Base-by-base conservation (phyloP, 2,888 invertebrate genomes). In the Idaea straminata region DNA sequence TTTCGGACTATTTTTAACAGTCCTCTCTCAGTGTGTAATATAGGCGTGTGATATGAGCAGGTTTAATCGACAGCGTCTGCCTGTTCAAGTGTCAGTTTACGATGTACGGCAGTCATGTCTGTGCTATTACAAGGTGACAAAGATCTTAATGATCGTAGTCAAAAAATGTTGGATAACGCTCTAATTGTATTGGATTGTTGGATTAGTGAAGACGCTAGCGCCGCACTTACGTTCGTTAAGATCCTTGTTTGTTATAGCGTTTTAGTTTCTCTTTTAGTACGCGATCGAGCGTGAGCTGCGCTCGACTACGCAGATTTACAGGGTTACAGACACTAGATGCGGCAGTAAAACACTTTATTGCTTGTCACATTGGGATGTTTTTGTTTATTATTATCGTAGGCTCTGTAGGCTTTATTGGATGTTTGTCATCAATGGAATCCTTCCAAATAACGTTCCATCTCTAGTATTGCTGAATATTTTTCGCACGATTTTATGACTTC, bases 211-310 rank as follows among this genome's bases (percentile, higher is more conserved):
- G 35, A 62, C 3, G 25, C 25, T 25, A 25, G 25, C 25, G 25
- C 25, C 25, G 25, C 25, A 25, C 25, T 25, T 25, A 25, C 25
- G 25, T 25, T 25, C 25, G 25, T 25, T 25, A 25, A 25, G 25
- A 25, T 25, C 25, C 25, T 25, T 25, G 35, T 61, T 72, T 66
- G 70, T 69, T 74, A 74, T 74, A 75, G 63, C 75, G 70, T 72
- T 75, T 74, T 71, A 75, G 75, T 77, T 75, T 75, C 74, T 71
- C 71, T 76, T 79, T 77, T 76, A 78, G 69, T 74, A 68, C 64
- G 62, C 72, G 64, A 71, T 73, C 64, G 66, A 69, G 70, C 73
- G 69, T 70, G 65, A 70, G 64, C 67, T 64, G 64, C 62, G 57
- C 57, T 57, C 35, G 57, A 38, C 59, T 47, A 35, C 16, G 34